Evolutionary conservation across 1,140 invertebrate species (phyloP).

Genomic region (Tetramorium alpestre): DNA sequence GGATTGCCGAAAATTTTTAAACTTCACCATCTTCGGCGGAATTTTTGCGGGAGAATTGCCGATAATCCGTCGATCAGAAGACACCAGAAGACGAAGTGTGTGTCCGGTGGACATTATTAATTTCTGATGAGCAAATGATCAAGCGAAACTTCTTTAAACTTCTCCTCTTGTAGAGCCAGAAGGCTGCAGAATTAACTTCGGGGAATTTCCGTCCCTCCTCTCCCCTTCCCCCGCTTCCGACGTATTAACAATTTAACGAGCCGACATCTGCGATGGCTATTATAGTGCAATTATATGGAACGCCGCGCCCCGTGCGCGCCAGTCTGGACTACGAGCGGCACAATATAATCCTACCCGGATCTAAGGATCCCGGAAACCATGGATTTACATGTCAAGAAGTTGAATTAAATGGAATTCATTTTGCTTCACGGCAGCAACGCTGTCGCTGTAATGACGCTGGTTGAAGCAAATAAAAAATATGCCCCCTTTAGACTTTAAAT

Average conservation of each 20-base stretch:
- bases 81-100: background rate
- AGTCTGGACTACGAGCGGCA: slow-evolving; percentile 20
- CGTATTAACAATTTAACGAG: slow-evolving; percentile 82
- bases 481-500: background rate
- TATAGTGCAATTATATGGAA: slow-evolving; percentile 81
- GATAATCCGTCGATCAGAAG: slow-evolving; percentile 3
- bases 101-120: slow-evolving; percentile 32
- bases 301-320: slow-evolving; percentile 13
- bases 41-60: background rate
- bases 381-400: slow-evolving; percentile 42
- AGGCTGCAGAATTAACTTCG: slow-evolving; percentile 67
- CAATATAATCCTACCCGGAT: slow-evolving; percentile 26
- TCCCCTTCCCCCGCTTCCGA: slow-evolving; percentile 42
- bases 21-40: too few relatives aligned
- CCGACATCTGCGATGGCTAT: slow-evolving; percentile 81
- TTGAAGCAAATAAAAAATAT: background rate
- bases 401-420: slow-evolving; percentile 35
- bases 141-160: slow-evolving; percentile 43
- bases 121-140: slow-evolving; percentile 34
- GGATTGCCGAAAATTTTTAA: background rate
- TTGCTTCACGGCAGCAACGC: background rate
- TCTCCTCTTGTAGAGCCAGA: background rate
- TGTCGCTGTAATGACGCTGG: background rate
- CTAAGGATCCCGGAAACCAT: slow-evolving; percentile 7
- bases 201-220: slow-evolving; percentile 66